Conservation (phyloP, 1,140 invertebrate genomes). For the Bombus difficillimus region DNA sequence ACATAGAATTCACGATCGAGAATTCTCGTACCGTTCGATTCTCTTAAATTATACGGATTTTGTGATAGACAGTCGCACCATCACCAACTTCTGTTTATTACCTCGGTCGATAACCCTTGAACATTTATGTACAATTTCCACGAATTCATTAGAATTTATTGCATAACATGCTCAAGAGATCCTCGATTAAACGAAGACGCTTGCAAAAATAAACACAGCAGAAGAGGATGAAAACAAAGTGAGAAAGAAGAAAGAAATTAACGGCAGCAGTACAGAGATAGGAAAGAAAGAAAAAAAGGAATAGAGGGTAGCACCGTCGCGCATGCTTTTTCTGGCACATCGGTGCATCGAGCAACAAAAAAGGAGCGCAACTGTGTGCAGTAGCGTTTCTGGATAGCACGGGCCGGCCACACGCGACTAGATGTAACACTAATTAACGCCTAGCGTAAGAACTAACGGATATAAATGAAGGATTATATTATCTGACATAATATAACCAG, state of each 20-base stretch:
- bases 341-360: constrained; percentile 41
- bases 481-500: constrained; percentile 72
- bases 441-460: constrained; percentile 75
- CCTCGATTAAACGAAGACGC: not conserved
- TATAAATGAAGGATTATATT: constrained; percentile 73
- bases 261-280: not conserved
- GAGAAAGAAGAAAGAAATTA: not conserved
- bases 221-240: too few species aligned
- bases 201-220: not conserved
- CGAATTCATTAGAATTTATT: not conserved
- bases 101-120: not conserved
- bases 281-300: not conserved
- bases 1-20: not conserved
- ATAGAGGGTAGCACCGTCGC: constrained; percentile 22
- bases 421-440: constrained; percentile 81
- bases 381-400: constrained; percentile 77
- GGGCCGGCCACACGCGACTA: constrained; percentile 81
- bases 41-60: not conserved
- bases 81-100: not conserved
- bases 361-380: constrained; percentile 37
- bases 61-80: too few species aligned
- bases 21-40: not conserved
- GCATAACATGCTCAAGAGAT: not conserved
- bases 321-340: constrained; percentile 51
- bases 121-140: not conserved